These are phyloP conservation scores for Chironomus tentans DNA, from an alignment of 2,888 invertebrate genomes.

Conservation along the genomic window DNA sequence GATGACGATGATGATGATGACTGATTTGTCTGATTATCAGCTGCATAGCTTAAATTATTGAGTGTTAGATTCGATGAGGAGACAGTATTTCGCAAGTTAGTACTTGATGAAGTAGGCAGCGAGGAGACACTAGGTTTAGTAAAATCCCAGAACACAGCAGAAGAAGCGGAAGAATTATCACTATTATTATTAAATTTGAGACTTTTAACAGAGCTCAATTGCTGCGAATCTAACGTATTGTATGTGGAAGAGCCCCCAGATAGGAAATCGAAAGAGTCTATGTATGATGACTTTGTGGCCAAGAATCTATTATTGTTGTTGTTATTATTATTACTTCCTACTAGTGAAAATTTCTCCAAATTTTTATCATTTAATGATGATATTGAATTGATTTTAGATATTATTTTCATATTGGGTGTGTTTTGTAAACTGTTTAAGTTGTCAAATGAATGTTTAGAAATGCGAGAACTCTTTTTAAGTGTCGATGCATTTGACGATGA, in stretches of 20 bases:
- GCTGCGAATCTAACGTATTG: constrained; percentile 5
- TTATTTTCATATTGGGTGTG: constrained; percentile 25
- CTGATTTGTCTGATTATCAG: constrained; percentile 2
- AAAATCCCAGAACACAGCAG: constrained; percentile 25
- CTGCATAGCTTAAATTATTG: constrained; percentile 2
- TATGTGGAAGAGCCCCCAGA: constrained; percentile 10
- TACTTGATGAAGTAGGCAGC: constrained; percentile 16
- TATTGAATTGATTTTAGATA: constrained; percentile 24
- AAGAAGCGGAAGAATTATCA: constrained; percentile 23
- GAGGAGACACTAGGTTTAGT: constrained; percentile 19
- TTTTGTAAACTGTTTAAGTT: constrained; percentile 25
- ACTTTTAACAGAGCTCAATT: constrained; percentile 10
- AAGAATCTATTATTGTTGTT: constrained; percentile 21
- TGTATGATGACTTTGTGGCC: constrained; percentile 22
- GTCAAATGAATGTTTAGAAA: constrained; percentile 26
- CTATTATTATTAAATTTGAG: constrained; percentile 24
- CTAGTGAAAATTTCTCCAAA: constrained; percentile 22
- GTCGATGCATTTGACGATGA: constrained; percentile 12
- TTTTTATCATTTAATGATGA: constrained; percentile 23
- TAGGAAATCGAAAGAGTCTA: constrained; percentile 16
- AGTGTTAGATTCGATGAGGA: constrained; percentile 24
- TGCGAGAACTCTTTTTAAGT: constrained; percentile 7
- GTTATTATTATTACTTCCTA: constrained; percentile 10
- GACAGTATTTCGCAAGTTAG: constrained; percentile 20
- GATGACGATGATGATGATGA: background rate